These are phyloP conservation scores for Sebastes cheni DNA, from an alignment of 2,797 vertebrate genomes.

Conservation along the genomic window DNA sequence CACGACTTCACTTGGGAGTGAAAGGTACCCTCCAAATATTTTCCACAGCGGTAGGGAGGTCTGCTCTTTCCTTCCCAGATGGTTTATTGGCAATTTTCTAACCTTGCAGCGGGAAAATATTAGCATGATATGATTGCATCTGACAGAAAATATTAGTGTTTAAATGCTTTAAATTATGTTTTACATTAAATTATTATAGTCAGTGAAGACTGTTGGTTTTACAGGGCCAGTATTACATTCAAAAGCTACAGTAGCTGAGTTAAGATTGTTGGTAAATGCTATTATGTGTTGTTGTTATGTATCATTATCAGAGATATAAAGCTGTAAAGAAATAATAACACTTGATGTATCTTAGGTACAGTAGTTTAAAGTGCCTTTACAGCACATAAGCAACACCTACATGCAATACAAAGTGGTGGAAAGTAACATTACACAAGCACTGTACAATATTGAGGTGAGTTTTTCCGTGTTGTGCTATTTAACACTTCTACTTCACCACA, in stretches of 20 bases:
- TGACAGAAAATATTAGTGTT: not conserved
- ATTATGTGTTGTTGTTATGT: not conserved
- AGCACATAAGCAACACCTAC: not conserved
- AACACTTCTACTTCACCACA: too few relatives aligned
- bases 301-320: not conserved
- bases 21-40: slow-evolving; percentile 43
- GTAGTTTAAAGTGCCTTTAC: not conserved
- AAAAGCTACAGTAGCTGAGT: not conserved
- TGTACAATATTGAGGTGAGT: not conserved
- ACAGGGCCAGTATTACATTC: not conserved
- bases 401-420: not conserved
- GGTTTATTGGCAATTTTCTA: slow-evolving; percentile 43
- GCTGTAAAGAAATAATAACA: not conserved
- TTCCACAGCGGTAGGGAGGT: slow-evolving; percentile 35
- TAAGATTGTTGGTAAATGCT: not conserved
- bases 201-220: not conserved
- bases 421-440: not conserved
- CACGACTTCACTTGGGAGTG: slow-evolving; percentile 42
- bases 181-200: not conserved
- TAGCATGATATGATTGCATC: not conserved
- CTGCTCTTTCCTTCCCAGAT: slow-evolving; percentile 11
- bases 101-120: not conserved
- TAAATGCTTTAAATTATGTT: not conserved
- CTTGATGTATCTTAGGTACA: not conserved
- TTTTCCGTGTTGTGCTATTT: not conserved